Evolutionary conservation across 2,113 vertebrate genomes (phyloP).

Genomic region (Leptodactylus fuscus): DNA sequence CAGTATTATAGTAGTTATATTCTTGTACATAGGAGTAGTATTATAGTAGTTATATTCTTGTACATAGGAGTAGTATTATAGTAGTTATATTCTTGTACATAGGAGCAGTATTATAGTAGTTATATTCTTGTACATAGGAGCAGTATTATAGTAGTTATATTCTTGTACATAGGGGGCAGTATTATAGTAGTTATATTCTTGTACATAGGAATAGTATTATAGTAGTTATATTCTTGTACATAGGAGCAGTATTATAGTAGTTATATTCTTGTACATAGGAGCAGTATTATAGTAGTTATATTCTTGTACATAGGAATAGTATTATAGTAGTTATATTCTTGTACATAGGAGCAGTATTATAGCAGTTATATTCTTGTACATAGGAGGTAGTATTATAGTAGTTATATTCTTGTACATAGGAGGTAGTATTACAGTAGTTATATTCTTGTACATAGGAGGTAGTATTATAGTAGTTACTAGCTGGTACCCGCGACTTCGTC

Average conservation of each 20-base stretch:
- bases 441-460: too few relatives aligned
- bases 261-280: not conserved
- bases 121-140: not conserved
- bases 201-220: not conserved
- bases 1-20: too few relatives aligned
- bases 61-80: not conserved
- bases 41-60: slow-evolving; percentile 3
- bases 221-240: not conserved
- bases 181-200: slow-evolving; percentile 9
- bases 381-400: not conserved
- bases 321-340: slow-evolving; percentile 5
- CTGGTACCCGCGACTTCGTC: too few relatives aligned
- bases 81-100: not conserved
- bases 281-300: not conserved
- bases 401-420: not conserved
- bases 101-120: not conserved
- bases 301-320: not conserved
- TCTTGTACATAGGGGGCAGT: not conserved
- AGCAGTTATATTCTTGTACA: not conserved
- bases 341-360: not conserved
- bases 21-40: not conserved
- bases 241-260: not conserved
- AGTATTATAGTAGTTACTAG: not conserved
- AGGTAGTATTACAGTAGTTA: too few relatives aligned
- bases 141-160: slow-evolving; percentile 10